Base-by-base conservation (phyloP, 2,888 invertebrate species). In the Lepetodrilus schrolli region DNA sequence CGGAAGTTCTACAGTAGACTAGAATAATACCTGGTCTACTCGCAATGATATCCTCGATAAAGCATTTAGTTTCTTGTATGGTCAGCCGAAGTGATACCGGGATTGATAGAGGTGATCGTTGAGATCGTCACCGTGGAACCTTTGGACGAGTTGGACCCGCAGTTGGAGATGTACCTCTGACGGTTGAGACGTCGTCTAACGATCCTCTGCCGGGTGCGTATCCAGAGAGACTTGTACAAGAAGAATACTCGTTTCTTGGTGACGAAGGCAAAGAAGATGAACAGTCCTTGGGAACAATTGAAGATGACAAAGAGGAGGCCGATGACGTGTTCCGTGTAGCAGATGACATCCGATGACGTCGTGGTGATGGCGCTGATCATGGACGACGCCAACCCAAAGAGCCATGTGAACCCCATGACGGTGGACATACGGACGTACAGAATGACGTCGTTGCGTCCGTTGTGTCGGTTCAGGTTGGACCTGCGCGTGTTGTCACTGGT, bases 351-450 rank as follows among this genome's bases (percentile, higher is more conserved):
- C 1, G 83, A 75, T 1, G 82, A 76, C 0, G 76, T 75, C 5
- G 76, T 78, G 1, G 80, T 75, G 73, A 85, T 78, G 4, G 84
- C 84, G 73, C 86, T 87, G 21, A 87, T 78, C 13, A 86, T 71
- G 1, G 86, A 82, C 2, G 86, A 87, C 0, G 85, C 84, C 1
- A 87, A 76, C 7, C 87, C 88, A 58, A 87, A 84, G n/a, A 85
- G 76, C 88, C 88, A 88, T 1, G 87, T 88, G 70, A 88, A 87
- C 4, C 88, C 88, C 88, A 88, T 87, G 1, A 88, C 85, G 1
- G 86, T 84, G 5, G 88, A 87, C 86, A 88, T 87, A 36, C 84
- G 83, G 70, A 88, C 76, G 71, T 88, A 88, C 5, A 88, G 66
- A 74, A 85, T 84, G 70, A 87, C 86, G 78, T 88, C 87, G 74